Conservation (phyloP, 2,113 vertebrate genomes). For the Vulpes lagopus region DNA sequence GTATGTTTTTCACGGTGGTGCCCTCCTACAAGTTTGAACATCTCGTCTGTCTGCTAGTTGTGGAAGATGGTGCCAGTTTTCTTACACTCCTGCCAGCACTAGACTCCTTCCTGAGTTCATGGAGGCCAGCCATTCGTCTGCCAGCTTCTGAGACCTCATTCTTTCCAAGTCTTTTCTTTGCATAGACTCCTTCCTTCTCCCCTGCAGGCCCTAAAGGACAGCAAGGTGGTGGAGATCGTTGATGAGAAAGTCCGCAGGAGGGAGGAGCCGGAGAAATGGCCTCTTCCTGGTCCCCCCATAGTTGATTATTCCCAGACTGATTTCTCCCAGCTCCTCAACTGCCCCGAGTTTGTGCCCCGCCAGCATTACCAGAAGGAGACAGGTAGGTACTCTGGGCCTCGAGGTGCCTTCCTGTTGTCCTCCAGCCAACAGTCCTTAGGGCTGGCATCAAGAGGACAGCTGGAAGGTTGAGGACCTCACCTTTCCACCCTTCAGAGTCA, state of each 20-base stretch:
- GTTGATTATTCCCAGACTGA: slow-evolving; percentile 94
- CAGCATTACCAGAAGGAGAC: slow-evolving; percentile 91
- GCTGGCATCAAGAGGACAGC: background rate
- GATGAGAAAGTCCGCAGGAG: slow-evolving; percentile 97
- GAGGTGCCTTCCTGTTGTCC: background rate
- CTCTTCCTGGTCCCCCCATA: slow-evolving; percentile 92
- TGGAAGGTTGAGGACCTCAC: background rate
- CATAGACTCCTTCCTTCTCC: background rate
- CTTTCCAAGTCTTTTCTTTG: background rate
- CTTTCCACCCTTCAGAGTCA: slow-evolving; percentile 83
- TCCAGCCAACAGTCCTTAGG: background rate
- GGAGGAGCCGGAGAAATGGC: slow-evolving; percentile 97
- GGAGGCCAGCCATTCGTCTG: background rate
- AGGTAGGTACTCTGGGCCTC: slow-evolving; percentile 84
- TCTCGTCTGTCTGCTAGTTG: background rate
- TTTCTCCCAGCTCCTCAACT: slow-evolving; percentile 98
- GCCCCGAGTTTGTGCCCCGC: slow-evolving; percentile 97
- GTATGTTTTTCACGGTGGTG: background rate
- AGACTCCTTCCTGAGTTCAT: background rate
- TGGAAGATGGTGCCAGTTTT: background rate
- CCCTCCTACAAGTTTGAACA: background rate
- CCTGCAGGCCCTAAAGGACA: slow-evolving; percentile 95
- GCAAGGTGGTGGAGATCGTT: slow-evolving; percentile 96
- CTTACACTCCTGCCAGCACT: background rate
- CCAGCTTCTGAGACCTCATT: background rate